Base-by-base conservation (phyloP, 2,113 vertebrate genomes). In the Austrofundulus limnaeus region DNA sequence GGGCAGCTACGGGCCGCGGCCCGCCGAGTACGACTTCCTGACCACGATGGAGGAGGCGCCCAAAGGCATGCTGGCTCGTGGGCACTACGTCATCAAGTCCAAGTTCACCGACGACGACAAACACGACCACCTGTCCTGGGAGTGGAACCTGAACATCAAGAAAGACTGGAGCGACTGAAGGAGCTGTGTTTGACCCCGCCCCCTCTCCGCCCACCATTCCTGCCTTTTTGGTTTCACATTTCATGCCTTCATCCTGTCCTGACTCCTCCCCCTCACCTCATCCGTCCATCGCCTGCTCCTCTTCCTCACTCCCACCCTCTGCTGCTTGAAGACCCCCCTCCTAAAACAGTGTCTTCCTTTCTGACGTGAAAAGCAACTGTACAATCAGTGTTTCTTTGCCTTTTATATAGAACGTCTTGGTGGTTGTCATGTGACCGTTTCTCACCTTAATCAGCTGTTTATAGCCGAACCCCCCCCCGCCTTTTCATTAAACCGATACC, bases 71-170 rank as follows among this genome's bases (percentile, higher is more conserved):
- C 60, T 98, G 70, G 94, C 95, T 1, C 93, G 96, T 1, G 96
- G 94, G 76, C 94, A 90, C 89, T 98, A 98, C 89, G 90, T 81
- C 77, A 92, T 98, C 91, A 96, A 94, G 80, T 98, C 95, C 71
- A 93, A 92, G 79, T 98, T 98, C 77, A 96, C 95, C n/a, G 96
- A 98, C 14, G 96, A 98, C 1, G 96, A 98, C 90, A 93, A 96
- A 89, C 94, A 94, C 20, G 92, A 95, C 85, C 96, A 96, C 82
- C 94, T 98, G 77, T 94, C 92, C 87, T 98, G 95, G 96, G 96
- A 98, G 85, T 98, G 96, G 96, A 95, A 94, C 85, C 95, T 98
- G 75, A 94, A 91, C 88, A 96, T 97, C 89, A 95, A 95, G 77
- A 98, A 98, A 87, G 95, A 98, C 24, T 98, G 96, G 96, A 94